Base-by-base conservation (phyloP, 2,888 invertebrate species). In the Erebia epiphron region DNA sequence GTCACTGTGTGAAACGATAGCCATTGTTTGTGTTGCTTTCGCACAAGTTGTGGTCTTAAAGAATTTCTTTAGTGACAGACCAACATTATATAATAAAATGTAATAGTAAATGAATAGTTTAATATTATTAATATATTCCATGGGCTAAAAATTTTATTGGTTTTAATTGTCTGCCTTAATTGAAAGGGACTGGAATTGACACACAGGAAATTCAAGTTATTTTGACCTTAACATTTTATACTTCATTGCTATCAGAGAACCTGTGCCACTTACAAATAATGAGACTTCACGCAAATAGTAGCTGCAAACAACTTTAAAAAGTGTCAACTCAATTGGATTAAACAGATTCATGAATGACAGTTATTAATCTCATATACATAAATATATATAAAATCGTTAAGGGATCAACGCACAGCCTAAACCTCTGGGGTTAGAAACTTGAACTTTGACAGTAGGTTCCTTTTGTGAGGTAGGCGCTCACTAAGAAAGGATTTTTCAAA, bases 21-120 rank as follows among this genome's bases (percentile, higher is more conserved):
- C 97, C 52, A 96, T 99, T 77, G 92, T 99, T 16, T 84, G 96
- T 70, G 97, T 98, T 63, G 96, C 97, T n/a, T 94, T 99, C 67
- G 96, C 96, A 43, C 99, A 99, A 94, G 98, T 99, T 64, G 94
- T 98, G 84, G 94, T 99, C 72, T 92, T 99, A 69, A 97, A 97
- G 84, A 98, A 98, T 89, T 98, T 99, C 94, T 99, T 99, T 79
- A 93, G 92, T 80, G 94, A 94, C 81, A 79, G 91, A 86, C 94
- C 94, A 67, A 86, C 92, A 71, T 80, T 89, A 83, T 93, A 92
- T 79, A 91, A 87, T 82, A 75, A 86, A 87, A 84, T 90, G 88
- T 92, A 90, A 90, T 84, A 78, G 76, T 77, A 82, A 88, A 85
- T 73, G 83, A n/a, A 81, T 83, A 85, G 83, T 80, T 79, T 86